Conservation (phyloP, 1,140 invertebrate species). For the Fopius arisanus region DNA sequence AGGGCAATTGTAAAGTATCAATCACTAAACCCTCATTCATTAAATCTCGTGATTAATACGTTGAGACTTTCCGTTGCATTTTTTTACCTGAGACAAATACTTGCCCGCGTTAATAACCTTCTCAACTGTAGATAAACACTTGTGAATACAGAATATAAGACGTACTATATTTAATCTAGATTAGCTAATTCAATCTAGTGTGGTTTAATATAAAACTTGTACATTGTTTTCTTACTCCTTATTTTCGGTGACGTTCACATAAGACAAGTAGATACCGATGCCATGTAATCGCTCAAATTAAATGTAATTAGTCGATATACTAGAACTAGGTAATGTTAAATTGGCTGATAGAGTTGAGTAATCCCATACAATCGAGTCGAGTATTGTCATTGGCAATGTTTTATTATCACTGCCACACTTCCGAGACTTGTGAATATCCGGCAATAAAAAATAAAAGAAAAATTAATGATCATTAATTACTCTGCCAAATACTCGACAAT, state of each 20-base stretch:
- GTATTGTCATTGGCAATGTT: conserved; percentile 17
- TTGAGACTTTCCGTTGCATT: too few species aligned
- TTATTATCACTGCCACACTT: conserved; percentile 27
- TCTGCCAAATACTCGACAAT: conserved; percentile 12
- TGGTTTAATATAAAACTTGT: neutral
- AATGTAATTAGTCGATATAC: conserved; percentile 50
- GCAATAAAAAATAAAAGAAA: neutral
- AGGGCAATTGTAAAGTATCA: neutral
- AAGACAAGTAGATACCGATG: conserved; percentile 43
- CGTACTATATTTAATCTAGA: neutral
- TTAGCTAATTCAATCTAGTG: neutral
- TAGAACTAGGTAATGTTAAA: neutral
- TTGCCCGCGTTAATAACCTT: neutral
- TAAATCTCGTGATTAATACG: too few species aligned
- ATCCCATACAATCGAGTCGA: conserved; percentile 21
- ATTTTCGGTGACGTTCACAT: conserved; percentile 29
- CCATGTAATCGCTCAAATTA: conserved; percentile 58
- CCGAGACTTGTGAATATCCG: neutral
- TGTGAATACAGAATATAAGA: conserved; percentile 1
- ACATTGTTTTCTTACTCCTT: conserved; percentile 12
- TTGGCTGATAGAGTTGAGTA: conserved; percentile 28
- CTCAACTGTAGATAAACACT: neutral
- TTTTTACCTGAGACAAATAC: neutral
- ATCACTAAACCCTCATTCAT: too few species aligned
- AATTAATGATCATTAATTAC: neutral